Base-by-base conservation (phyloP, 2,888 invertebrate species). In the Drosophila diplacantha region DNA sequence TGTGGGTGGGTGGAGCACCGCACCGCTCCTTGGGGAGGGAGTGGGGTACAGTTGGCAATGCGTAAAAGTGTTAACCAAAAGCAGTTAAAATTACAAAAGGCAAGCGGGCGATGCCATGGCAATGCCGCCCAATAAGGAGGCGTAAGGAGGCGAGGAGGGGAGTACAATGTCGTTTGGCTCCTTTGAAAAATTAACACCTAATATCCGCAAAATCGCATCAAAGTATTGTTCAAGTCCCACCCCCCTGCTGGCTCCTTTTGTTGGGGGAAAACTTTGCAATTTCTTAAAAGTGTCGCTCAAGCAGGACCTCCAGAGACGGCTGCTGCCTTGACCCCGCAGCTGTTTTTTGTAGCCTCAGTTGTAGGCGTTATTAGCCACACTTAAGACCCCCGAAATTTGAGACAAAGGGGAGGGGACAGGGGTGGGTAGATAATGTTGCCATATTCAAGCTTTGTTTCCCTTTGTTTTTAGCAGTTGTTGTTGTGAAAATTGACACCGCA, bases 401-500 rank as follows among this genome's bases (percentile, higher is more conserved):
- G 57, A 75, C 75, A 75, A 78, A 59, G 50, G 54, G 50, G 54
- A 9, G 18, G 32, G 14, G 34, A 11, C 38, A 20, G 53, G 55
- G 55, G 46, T 50, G 38, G 26, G 26, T 22, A 39, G 39, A 22
- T 60, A 68, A 68, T 67, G 54, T 68, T 39, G 61, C 79, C 78
- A 79, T 74, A 73, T 68, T 69, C 53, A 57, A 44, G 81, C 80
- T 14, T 39, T 39, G 39, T 39, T 39, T 39, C 14, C 64, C 74
- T 78, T 78, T 20, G 20, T 22, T 31, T 31, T 32, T 31, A 44
- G 31, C 20, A 8, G n/a, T 5, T 9, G 49, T 41, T 53, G 22
- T 26, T 55, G 46, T 38, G 84, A 82, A 85, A 85, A 85, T 86
- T 85, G 86, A 85, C 85, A 85, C 85, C 85, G 58, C 85, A 81